Evolutionary conservation across 2,113 vertebrate species (phyloP).

Genomic region (Chitala chitala): DNA sequence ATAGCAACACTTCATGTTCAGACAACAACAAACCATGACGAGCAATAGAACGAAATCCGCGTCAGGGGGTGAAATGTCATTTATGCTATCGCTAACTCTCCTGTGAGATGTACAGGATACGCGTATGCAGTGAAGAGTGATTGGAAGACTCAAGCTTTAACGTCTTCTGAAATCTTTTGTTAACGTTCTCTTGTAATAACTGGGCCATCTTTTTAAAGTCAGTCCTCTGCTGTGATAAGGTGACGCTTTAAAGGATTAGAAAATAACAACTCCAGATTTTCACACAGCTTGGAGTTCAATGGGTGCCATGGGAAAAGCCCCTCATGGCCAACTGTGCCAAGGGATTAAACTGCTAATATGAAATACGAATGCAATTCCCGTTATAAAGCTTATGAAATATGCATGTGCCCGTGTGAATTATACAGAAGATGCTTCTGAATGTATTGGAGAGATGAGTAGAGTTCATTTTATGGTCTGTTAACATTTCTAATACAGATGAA

Average conservation of each 20-base stretch:
- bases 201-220: background rate
- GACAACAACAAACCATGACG: background rate
- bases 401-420: constrained; percentile 47
- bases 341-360: constrained; percentile 67
- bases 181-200: background rate
- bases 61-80: background rate
- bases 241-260: constrained; percentile 4
- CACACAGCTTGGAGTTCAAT: constrained; percentile 14
- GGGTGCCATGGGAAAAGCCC: constrained; percentile 28
- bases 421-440: constrained; percentile 34
- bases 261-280: constrained; percentile 33
- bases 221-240: background rate
- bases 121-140: background rate
- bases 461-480: constrained; percentile 46
- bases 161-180: background rate
- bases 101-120: background rate
- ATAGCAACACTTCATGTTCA: background rate
- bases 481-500: constrained; percentile 37
- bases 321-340: constrained; percentile 33
- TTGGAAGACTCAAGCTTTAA: background rate
- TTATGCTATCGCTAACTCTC: background rate
- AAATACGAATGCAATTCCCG: constrained; percentile 52
- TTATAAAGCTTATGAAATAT: constrained; percentile 62
- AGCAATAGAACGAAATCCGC: background rate
- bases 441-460: constrained; percentile 31